Conservation (phyloP, 2,797 vertebrate species). For the Valencia hispanica region DNA sequence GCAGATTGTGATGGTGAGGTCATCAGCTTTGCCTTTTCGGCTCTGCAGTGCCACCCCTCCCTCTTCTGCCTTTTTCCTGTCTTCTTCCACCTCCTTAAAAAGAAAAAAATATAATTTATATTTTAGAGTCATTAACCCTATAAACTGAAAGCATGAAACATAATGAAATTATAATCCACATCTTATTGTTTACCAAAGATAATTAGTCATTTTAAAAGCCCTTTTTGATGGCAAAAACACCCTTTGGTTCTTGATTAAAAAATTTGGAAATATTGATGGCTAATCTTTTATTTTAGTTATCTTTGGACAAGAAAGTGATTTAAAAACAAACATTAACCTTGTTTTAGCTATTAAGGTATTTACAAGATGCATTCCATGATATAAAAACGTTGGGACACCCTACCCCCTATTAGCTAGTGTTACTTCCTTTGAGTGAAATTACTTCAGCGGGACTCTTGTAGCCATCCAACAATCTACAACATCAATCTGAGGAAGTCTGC, state of each 20-base stretch:
- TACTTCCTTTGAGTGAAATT: background rate
- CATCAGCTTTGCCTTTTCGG: slow-evolving; percentile 85
- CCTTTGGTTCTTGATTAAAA: background rate
- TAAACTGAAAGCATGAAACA: background rate
- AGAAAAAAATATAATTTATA: slow-evolving; percentile 24
- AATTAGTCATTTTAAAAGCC: background rate
- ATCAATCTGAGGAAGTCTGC: background rate
- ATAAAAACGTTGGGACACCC: background rate
- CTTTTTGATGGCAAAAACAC: background rate
- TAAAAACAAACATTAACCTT: background rate
- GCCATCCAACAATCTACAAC: background rate
- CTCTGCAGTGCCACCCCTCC: slow-evolving; percentile 88
- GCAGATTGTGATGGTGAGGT: slow-evolving; percentile 95
- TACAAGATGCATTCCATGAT: background rate
- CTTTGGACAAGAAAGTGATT: background rate
- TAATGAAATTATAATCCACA: background rate
- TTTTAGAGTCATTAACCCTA: background rate
- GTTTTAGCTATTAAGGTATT: background rate
- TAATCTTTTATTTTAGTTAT: background rate
- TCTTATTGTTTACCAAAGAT: background rate
- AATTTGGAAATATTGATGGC: background rate
- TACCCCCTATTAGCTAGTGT: background rate
- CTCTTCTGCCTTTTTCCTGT: slow-evolving; percentile 91
- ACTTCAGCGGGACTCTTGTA: background rate
- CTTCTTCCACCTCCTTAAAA: slow-evolving; percentile 95